Conservation (phyloP, 2,113 vertebrate species). For the Thermophis baileyi region DNA sequence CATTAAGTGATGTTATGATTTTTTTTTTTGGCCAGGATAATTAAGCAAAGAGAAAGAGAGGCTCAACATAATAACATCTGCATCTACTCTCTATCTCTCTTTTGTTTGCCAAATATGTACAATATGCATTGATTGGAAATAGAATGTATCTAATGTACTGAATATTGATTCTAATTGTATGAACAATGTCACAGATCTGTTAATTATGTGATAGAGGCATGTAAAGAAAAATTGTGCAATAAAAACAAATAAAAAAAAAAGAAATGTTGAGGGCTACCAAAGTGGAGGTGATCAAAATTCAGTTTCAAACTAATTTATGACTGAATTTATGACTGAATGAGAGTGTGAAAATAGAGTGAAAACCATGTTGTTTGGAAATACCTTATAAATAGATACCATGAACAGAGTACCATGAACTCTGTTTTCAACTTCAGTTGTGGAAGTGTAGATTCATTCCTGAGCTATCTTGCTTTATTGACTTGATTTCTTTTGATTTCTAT, state of each 20-base stretch:
- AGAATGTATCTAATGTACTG: too few relatives aligned
- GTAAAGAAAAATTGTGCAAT: too few relatives aligned
- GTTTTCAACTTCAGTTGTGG: not conserved
- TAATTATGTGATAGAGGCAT: too few relatives aligned
- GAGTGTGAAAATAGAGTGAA: not conserved
- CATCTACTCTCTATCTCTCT: not conserved
- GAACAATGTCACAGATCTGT: too few relatives aligned
- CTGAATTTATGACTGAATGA: not conserved
- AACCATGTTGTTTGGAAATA: not conserved
- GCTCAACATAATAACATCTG: not conserved
- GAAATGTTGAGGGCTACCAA: not conserved
- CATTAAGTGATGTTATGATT: not conserved
- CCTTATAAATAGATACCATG: not conserved
- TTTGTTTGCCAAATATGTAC: not conserved
- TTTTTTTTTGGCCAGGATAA: not conserved
- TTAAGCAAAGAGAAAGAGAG: not conserved
- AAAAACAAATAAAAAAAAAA: too few relatives aligned
- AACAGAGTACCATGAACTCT: not conserved
- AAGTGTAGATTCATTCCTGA: not conserved
- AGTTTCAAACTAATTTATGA: not conserved
- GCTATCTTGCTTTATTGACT: not conserved
- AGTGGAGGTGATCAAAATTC: not conserved
- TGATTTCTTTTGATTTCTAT: not conserved
- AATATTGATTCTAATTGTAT: too few relatives aligned
- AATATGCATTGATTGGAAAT: not conserved